Percentiles rank a stretch among this genome's conserved stretches.
Evolutionary conservation across 2,888 invertebrate species (phyloP).

Genomic region (Acleris holmiana): DNA sequence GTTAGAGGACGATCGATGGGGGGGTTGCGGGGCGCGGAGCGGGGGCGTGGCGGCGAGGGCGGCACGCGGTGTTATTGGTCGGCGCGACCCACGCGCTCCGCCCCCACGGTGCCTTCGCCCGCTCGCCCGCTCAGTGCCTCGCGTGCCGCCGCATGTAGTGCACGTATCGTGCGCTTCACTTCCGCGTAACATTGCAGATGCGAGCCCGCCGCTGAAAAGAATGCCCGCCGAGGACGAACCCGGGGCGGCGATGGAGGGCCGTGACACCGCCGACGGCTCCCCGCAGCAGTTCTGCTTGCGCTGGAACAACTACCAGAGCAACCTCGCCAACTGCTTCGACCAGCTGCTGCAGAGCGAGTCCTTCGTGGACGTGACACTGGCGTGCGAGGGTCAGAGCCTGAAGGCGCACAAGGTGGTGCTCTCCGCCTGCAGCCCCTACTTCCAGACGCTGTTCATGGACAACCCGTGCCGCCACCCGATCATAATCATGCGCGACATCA

Average conservation of each 20-base stretch:
- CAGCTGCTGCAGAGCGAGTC: slow-evolving; percentile 94
- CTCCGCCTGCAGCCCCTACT: slow-evolving; percentile 97
- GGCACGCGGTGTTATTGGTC: slow-evolving; percentile 59
- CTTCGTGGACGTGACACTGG: slow-evolving; percentile 95
- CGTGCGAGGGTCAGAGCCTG: slow-evolving; percentile 95
- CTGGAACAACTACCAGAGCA: slow-evolving; percentile 97
- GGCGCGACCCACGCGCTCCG: slow-evolving; percentile 50
- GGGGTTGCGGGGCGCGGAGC: slow-evolving; percentile 47
- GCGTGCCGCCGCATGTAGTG: slow-evolving; percentile 68
- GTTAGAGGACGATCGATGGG: slow-evolving; percentile 41
- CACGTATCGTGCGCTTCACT: slow-evolving; percentile 59
- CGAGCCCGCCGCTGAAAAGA: slow-evolving; percentile 62
- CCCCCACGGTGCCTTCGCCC: slow-evolving; percentile 56
- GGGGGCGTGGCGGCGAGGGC: slow-evolving; percentile 52
- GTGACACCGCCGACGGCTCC: slow-evolving; percentile 77
- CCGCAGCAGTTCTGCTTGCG: slow-evolving; percentile 96
- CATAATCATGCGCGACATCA: slow-evolving; percentile 96
- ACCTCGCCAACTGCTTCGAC: slow-evolving; percentile 94
- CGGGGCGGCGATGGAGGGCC: slow-evolving; percentile 72
- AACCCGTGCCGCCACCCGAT: slow-evolving; percentile 97
- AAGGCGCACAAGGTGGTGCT: slow-evolving; percentile 97
- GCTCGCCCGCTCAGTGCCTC: slow-evolving; percentile 66
- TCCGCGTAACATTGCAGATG: slow-evolving; percentile 74
- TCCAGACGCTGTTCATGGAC: slow-evolving; percentile 94
- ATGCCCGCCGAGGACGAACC: slow-evolving; percentile 82